Evolutionary conservation across 2,113 vertebrate species (phyloP), one percentile per base, ranked within the genome.

Genomic region (Lucifuga dentata): DNA sequence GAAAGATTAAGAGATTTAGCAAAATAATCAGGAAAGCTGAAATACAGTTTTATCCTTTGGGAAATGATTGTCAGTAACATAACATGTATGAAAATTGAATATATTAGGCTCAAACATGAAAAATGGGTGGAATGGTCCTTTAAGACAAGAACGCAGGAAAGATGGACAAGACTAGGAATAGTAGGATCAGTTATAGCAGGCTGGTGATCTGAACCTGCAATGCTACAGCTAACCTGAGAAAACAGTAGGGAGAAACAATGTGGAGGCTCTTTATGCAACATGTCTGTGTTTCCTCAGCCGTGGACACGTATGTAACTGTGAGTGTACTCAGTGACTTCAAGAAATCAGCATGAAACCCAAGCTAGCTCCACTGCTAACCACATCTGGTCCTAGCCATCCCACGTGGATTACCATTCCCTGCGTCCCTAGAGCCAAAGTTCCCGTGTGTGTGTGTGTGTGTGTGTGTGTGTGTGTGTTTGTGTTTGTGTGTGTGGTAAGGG

Each of bases 311-410:
- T 39, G 44, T 63, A 32, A 38, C 17, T 62, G 20, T 15, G 13
- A 21, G n/a, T 50, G 48, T 11, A 21, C 26, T 41, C 53, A 3
- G 29, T 70, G 51, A 79, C 78, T 68, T 64, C 43, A 35, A 17
- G 72, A n/a, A 79, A 58, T 59, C 64, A 59, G 56, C 43, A 67
- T 61, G 83, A 74, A 81, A 75, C 73, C 59, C 53, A 81, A 69
- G 56, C 50, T 20, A 61, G 75, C 67, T 77, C 38, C 39, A 46
- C 33, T 13, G 44, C 74, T 81, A 83, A 90, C 85, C 88, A 91
- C 90, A 90, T 89, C 90, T 91, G 91, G 80, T 85, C 78, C 62
- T 78, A 8, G 74, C 19, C 67, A 58, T 86, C 80, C 71, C 58
- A 76, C 76, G 78, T 77, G 56, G 76, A 76, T 76, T 82, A 74